These are phyloP conservation scores for Yponomeuta cagnagella DNA, from an alignment of 2,888 invertebrate species.

Conservation along the genomic window DNA sequence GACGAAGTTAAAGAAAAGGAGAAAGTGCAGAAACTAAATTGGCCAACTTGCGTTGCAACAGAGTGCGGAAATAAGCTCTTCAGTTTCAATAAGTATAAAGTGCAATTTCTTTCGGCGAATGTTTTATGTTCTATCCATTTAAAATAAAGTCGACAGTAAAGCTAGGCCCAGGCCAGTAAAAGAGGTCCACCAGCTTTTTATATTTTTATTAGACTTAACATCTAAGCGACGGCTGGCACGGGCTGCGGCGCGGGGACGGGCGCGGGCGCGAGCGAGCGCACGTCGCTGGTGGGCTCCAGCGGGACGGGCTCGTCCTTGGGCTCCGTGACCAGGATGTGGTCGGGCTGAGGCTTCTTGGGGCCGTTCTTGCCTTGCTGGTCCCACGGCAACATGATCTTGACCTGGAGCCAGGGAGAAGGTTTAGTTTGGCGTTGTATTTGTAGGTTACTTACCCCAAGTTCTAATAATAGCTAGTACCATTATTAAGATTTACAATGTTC, in stretches of 20 bases:
- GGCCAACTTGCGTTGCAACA: too few relatives aligned
- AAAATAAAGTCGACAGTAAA: too few relatives aligned
- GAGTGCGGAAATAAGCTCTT: too few relatives aligned
- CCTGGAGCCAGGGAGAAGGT: slow-evolving; percentile 78
- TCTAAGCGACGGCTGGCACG: slow-evolving; percentile 45
- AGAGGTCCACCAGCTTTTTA: slow-evolving; percentile 9
- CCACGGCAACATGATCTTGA: slow-evolving; percentile 99
- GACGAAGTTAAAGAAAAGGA: too few relatives aligned
- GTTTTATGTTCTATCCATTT: too few relatives aligned
- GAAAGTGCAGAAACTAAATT: too few relatives aligned
- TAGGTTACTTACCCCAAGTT: too few relatives aligned
- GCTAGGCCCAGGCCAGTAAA: neutral
- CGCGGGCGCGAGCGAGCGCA: slow-evolving; percentile 80
- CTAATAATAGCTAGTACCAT: too few relatives aligned
- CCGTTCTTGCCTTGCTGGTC: slow-evolving; percentile 98
- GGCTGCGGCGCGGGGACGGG: slow-evolving; percentile 49
- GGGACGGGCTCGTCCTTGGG: slow-evolving; percentile 95
- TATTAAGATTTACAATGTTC: too few relatives aligned
- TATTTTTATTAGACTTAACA: slow-evolving; percentile 42
- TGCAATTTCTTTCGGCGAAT: too few relatives aligned
- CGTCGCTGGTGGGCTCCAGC: slow-evolving; percentile 83
- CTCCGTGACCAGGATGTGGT: slow-evolving; percentile 97
- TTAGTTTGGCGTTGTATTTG: neutral
- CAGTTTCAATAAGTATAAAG: too few relatives aligned
- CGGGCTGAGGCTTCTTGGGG: slow-evolving; percentile 97